Conservation (phyloP, 2,797 vertebrate species). For the Lepidocolaptes lacrymiger region DNA sequence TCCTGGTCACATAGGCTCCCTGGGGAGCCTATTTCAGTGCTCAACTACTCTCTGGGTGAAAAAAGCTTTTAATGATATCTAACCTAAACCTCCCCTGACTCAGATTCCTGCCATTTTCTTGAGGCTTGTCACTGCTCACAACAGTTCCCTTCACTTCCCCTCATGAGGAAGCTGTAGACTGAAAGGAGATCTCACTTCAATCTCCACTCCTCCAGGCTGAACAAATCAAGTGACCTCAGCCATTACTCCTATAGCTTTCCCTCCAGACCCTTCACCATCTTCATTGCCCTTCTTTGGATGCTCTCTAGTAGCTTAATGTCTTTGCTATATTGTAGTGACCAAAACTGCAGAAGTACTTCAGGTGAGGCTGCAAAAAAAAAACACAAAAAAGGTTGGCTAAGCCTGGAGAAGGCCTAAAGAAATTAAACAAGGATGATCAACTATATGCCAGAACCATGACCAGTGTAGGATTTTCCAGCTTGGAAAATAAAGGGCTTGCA, state of each 20-base stretch:
- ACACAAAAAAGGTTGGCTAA: background rate
- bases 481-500: background rate
- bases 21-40: background rate
- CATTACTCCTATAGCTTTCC: background rate
- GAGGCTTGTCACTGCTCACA: background rate
- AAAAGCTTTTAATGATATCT: background rate
- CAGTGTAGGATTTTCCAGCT: background rate
- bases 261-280: background rate
- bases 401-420: background rate
- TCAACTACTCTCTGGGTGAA: accelerated
- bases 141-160: accelerated
- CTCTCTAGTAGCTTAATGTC: background rate
- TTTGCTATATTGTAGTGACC: background rate
- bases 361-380: background rate
- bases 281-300: background rate
- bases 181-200: background rate
- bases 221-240: background rate
- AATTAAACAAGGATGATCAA: background rate
- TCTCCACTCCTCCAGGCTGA: background rate
- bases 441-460: background rate
- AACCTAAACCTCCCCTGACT: background rate
- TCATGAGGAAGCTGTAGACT: background rate
- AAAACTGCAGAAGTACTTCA: background rate
- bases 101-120: background rate
- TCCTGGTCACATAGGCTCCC: background rate